These are phyloP conservation scores for Drosophila kuntzei DNA, from an alignment of 2,888 invertebrate genomes.

Conservation along the genomic window DNA sequence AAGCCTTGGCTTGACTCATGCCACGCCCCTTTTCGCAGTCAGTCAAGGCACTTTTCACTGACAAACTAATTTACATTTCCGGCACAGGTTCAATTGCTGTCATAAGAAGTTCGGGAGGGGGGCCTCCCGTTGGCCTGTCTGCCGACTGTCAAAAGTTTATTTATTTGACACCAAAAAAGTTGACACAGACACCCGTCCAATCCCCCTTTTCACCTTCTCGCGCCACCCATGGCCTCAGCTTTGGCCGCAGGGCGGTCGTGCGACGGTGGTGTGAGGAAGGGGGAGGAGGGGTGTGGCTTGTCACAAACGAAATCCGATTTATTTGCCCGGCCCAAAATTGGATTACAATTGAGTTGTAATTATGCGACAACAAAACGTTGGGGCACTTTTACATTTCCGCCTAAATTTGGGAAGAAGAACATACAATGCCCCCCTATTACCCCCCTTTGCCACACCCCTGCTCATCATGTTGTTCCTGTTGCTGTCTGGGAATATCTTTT, in stretches of 20 bases:
- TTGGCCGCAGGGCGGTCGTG: conserved; percentile 8
- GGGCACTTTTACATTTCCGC: conserved; percentile 11
- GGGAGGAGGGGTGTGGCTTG: conserved; percentile 37
- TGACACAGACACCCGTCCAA: conserved; percentile 73
- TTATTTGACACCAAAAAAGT: conserved; percentile 80
- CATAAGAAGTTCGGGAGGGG: not conserved
- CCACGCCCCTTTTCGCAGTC: too few relatives aligned
- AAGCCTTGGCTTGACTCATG: conserved; percentile 21
- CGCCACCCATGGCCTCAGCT: conserved; percentile 2
- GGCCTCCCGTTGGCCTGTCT: conserved; percentile 62
- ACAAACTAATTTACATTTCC: conserved; percentile 73
- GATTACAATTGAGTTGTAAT: conserved; percentile 82
- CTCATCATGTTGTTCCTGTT: conserved; percentile 16
- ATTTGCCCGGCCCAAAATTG: conserved; percentile 73
- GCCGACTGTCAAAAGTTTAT: conserved; percentile 78
- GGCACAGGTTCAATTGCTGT: conserved; percentile 16
- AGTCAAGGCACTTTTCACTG: conserved; percentile 1
- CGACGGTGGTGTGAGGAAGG: not conserved
- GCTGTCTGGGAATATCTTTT: conserved; percentile 64
- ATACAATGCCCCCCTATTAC: not conserved
- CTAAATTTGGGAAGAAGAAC: not conserved
- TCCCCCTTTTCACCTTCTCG: not conserved
- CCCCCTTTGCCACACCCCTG: not conserved
- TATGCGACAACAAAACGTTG: conserved; percentile 75
- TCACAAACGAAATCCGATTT: conserved; percentile 72